Conservation (phyloP, 2,888 invertebrate genomes). For the Ectemnius continuus region DNA sequence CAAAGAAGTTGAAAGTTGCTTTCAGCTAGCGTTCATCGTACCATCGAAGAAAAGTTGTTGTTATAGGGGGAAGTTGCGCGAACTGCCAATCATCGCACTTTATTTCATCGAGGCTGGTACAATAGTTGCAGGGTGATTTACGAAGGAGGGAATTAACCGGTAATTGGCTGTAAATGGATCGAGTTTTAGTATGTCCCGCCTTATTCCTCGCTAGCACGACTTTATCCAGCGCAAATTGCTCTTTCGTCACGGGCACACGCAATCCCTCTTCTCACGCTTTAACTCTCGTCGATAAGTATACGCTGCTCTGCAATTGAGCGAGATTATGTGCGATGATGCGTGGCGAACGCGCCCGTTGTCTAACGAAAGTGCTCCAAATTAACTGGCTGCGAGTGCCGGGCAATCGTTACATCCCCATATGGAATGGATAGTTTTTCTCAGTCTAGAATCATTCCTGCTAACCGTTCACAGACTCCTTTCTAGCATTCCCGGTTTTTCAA, state of each 20-base stretch:
- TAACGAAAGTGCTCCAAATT: too few species aligned
- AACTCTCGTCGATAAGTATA: slow-evolving; percentile 24
- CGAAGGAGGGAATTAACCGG: slow-evolving; percentile 50
- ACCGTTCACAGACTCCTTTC: too few species aligned
- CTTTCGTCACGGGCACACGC: slow-evolving; percentile 23
- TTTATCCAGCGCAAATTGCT: slow-evolving; percentile 49
- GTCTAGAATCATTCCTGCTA: too few species aligned
- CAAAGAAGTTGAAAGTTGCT: too few species aligned
- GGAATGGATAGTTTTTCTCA: too few species aligned
- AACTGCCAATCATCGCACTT: too few species aligned
- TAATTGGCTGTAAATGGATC: slow-evolving; percentile 45
- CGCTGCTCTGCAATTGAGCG: slow-evolving; percentile 22
- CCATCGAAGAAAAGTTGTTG: too few species aligned
- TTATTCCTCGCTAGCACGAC: slow-evolving; percentile 20
- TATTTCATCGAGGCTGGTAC: background rate
- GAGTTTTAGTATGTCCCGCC: slow-evolving; percentile 46
- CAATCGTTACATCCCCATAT: too few species aligned
- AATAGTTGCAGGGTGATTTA: slow-evolving; percentile 33
- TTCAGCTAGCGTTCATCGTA: too few species aligned
- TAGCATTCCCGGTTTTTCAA: too few species aligned
- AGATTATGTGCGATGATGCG: slow-evolving; percentile 26
- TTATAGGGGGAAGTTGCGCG: too few species aligned
- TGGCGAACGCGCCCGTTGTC: slow-evolving; percentile 17
- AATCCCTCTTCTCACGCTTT: slow-evolving; percentile 20
- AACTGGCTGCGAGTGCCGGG: too few species aligned